phyloP scores from a whole-genome alignment of 2,888 invertebrate genomes.

The Erpobdella octoculata region DNA sequence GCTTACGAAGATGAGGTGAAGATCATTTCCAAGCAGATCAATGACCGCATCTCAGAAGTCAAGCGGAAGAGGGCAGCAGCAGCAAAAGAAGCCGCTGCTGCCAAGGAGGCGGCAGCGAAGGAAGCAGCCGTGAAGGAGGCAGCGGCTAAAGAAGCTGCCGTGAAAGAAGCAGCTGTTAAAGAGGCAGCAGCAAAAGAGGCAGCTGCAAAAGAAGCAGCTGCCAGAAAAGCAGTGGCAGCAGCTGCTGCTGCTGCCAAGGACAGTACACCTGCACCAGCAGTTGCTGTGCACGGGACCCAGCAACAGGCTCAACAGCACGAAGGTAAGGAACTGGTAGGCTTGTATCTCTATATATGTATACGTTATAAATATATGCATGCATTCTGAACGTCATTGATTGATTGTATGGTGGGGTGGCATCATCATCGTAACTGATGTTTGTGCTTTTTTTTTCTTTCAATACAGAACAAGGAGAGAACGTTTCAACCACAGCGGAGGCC shows the following conservation, averaged over 20 bases:
- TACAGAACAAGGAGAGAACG: too few relatives aligned
- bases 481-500: too few relatives aligned
- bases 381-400: too few relatives aligned
- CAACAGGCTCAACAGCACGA: background rate
- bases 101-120: conserved; percentile 26
- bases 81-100: conserved; percentile 43
- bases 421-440: too few relatives aligned
- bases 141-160: conserved; percentile 11
- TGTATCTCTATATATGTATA: too few relatives aligned
- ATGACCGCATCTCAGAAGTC: conserved; percentile 74
- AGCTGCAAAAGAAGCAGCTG: conserved; percentile 4
- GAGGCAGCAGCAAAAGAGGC: conserved; percentile 17
- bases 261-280: conserved; percentile 13
- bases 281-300: background rate
- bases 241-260: conserved; percentile 10
- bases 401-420: too few relatives aligned
- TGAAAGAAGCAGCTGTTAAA: background rate
- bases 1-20: conserved; percentile 90
- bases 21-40: conserved; percentile 79
- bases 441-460: too few relatives aligned
- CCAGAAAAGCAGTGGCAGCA: conserved; percentile 2
- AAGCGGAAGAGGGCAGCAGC: conserved; percentile 58
- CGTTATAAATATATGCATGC: too few relatives aligned
- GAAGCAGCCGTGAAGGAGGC: conserved; percentile 42
- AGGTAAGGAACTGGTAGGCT: too few relatives aligned